Evolutionary conservation across 2,888 invertebrate genomes (phyloP), one percentile per base, ranked within the genome.

Genomic region (Trachelus troglodyta): DNA sequence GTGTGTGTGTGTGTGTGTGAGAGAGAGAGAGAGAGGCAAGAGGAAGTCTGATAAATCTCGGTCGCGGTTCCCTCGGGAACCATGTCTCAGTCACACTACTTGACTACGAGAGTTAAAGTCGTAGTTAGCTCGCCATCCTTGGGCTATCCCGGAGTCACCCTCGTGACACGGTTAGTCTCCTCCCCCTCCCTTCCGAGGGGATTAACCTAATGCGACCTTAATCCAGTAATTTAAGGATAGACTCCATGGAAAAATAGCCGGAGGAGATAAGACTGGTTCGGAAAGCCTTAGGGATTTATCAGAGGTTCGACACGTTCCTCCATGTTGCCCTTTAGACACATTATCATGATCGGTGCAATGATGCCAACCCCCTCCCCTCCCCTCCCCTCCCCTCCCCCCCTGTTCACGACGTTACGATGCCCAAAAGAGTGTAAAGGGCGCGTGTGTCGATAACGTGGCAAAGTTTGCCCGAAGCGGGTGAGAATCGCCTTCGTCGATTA

Each of bases 61-160:
- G 83, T 81, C 83, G 81, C 82, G 79, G 84, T 83, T 87, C 90
- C 86, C 89, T 68, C 76, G 90, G 88, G 91, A 84, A 87, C 89
- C 87, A 90, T 91, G 90, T 87, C 88, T 91, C 90, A 91, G 91
- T 91, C 89, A 90, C 91, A 90, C 86, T 81, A 82, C 86, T 81
- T 85, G 87, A 85, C 85, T 87, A 86, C 86, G 82, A 87, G 89
- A 90, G 89, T 91, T 91, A 89, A 90, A 88, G 88, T 82, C 80
- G 78, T 79, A 69, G 75, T 80, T 79, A 82, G 84, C 81, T 84
- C 79, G 84, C 79, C 75, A 69, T 71, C 34, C 74, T 74, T 34
- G 30, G 12, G 15, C 34, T 34, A 74, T 75, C 73, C 78, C 75
- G 69, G 76, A 69, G 69, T 56, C 74, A 76, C 76, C 37, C 79